Evolutionary conservation across 2,113 vertebrate species (phyloP).

Genomic region (Montifringilla adamsi): DNA sequence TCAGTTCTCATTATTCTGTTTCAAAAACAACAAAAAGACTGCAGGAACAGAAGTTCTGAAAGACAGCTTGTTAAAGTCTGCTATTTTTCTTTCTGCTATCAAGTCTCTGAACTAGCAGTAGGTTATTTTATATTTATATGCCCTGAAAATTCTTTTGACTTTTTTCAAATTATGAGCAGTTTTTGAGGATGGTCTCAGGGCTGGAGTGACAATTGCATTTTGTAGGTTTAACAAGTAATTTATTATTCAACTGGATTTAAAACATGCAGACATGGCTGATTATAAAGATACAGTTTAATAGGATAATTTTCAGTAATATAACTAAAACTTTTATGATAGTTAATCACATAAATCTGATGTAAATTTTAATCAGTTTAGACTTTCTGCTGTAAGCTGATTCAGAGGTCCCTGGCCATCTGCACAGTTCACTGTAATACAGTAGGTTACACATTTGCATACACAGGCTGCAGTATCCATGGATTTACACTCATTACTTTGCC

Average conservation of each 20-base stretch:
- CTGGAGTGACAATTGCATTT: not conserved
- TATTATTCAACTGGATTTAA: not conserved
- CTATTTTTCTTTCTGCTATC: not conserved
- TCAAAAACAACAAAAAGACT: not conserved
- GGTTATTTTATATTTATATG: not conserved
- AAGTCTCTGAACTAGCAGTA: not conserved
- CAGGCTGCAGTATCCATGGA: not conserved
- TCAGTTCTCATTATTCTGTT: not conserved
- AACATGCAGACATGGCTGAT: not conserved
- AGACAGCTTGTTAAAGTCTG: not conserved
- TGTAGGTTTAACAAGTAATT: not conserved
- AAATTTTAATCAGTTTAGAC: constrained; percentile 16
- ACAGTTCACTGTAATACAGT: not conserved
- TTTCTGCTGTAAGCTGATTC: not conserved
- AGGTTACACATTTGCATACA: not conserved
- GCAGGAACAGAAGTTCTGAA: not conserved
- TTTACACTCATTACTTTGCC: not conserved
- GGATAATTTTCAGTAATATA: not conserved
- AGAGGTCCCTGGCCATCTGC: not conserved
- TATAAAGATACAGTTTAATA: not conserved
- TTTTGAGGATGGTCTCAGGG: not conserved
- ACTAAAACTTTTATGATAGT: not conserved
- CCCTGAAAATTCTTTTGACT: not conserved
- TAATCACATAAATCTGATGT: not conserved
- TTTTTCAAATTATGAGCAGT: not conserved